phyloP scores from a whole-genome alignment of 2,888 invertebrate genomes.

The Hecatera dysodea region DNA sequence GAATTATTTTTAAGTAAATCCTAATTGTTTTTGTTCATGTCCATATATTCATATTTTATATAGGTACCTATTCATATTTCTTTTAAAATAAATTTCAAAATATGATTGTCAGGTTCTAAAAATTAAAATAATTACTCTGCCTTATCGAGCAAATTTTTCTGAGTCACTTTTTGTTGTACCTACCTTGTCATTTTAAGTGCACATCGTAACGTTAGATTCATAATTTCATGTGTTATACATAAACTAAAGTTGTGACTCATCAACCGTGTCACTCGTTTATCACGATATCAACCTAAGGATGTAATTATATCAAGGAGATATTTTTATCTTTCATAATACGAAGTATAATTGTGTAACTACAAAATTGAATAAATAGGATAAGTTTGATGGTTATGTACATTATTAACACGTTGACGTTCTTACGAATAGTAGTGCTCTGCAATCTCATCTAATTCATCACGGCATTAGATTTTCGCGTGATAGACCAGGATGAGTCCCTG shows the following conservation, averaged over 20 bases:
- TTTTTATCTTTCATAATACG: constrained; percentile 35
- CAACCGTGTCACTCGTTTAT: constrained; percentile 33
- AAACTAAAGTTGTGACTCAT: constrained; percentile 20
- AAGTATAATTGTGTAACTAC: too few relatives aligned
- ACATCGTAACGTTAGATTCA: not conserved
- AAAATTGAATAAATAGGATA: too few relatives aligned
- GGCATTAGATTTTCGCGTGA: not conserved
- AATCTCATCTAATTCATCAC: not conserved
- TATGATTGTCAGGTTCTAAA: too few relatives aligned
- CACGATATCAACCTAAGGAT: constrained; percentile 26
- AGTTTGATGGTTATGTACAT: too few relatives aligned
- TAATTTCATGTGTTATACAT: constrained; percentile 5
- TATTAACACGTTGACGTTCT: not conserved
- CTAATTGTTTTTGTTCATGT: too few relatives aligned
- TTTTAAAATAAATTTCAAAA: too few relatives aligned
- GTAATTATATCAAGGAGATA: constrained; percentile 19
- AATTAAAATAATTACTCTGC: not conserved
- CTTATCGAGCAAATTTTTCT: too few relatives aligned
- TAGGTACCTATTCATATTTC: too few relatives aligned
- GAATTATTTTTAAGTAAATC: too few relatives aligned
- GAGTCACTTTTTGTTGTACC: not conserved
- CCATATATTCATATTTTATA: too few relatives aligned
- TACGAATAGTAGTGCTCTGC: not conserved
- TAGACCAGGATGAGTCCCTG: too few relatives aligned
- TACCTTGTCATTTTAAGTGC: constrained; percentile 2